Evolutionary conservation across 2,797 vertebrate species (phyloP).

Genomic region (Melanotaenia maccullochi): DNA sequence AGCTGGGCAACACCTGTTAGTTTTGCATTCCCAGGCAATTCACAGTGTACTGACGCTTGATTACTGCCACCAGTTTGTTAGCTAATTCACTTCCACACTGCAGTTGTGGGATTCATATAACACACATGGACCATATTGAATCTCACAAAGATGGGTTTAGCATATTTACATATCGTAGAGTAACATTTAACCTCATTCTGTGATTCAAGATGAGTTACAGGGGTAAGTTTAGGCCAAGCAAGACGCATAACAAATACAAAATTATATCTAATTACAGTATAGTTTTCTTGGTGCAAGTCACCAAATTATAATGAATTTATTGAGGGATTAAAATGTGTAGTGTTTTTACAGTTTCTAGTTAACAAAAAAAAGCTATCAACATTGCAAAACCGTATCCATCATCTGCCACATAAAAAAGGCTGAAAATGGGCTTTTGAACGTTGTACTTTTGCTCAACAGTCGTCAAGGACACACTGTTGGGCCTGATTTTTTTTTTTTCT

Average conservation of each 20-base stretch:
- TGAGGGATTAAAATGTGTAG: conserved; percentile 20
- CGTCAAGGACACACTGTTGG: conserved; percentile 57
- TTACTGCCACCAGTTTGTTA: conserved; percentile 48
- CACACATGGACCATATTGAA: conserved; percentile 22
- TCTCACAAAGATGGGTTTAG: conserved; percentile 12
- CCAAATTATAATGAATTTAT: conserved; percentile 13
- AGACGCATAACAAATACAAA: conserved; percentile 17
- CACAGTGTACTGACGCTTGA: conserved; percentile 57
- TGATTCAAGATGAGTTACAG: conserved; percentile 3
- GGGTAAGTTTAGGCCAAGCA: background rate
- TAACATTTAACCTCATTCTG: conserved; percentile 21
- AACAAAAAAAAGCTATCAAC: conserved; percentile 13
- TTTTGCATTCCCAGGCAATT: conserved; percentile 57
- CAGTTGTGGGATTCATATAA: conserved; percentile 11
- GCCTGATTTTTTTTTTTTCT: conserved; percentile 32
- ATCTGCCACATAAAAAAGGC: conserved; percentile 17
- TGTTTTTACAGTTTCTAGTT: background rate
- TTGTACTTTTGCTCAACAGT: conserved; percentile 27
- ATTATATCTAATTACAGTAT: conserved; percentile 12
- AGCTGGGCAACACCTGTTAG: conserved; percentile 80
- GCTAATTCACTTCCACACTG: conserved; percentile 56
- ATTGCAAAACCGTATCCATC: conserved; percentile 20
- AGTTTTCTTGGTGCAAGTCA: conserved; percentile 7
- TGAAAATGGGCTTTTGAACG: conserved; percentile 34
- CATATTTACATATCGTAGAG: conserved; percentile 16